These are phyloP conservation scores for Chaunax sp. DNA, from an alignment of 2,797 vertebrate species.

Conservation along the genomic window DNA sequence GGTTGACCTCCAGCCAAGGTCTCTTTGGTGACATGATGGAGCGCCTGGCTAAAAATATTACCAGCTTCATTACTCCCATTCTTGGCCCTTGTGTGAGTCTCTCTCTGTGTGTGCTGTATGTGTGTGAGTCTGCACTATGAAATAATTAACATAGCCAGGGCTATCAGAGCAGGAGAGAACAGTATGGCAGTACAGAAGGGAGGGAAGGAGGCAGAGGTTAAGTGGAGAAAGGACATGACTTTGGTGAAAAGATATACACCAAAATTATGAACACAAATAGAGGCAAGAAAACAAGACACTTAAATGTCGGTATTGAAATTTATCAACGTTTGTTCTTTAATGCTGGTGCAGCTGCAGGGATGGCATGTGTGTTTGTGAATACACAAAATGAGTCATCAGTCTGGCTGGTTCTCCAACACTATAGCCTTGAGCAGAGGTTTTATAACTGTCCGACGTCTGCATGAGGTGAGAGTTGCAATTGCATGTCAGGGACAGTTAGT, in stretches of 20 bases:
- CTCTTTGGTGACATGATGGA: slow-evolving; percentile 71
- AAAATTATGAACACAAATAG: background rate
- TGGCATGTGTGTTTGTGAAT: too few species aligned
- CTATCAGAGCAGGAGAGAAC: slow-evolving; percentile 45
- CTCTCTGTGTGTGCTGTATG: slow-evolving; percentile 1
- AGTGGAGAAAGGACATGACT: slow-evolving; percentile 11
- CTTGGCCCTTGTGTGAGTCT: slow-evolving; percentile 10
- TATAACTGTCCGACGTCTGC: too few species aligned
- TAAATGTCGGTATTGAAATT: background rate
- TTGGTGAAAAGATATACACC: background rate
- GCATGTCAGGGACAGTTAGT: too few species aligned
- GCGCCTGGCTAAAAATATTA: slow-evolving; percentile 65
- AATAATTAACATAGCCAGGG: slow-evolving; percentile 66
- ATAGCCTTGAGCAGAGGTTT: too few species aligned
- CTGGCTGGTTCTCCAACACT: too few species aligned
- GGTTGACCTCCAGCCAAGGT: slow-evolving; percentile 71
- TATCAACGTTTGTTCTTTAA: background rate
- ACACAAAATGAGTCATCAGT: too few species aligned
- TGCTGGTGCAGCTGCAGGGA: too few species aligned
- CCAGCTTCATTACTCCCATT: slow-evolving; percentile 67
- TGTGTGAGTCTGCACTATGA: slow-evolving; percentile 30
- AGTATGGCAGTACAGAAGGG: slow-evolving; percentile 21
- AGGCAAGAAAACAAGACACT: background rate
- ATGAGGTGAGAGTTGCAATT: too few species aligned
- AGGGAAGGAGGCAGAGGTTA: background rate